Conservation (phyloP, 2,888 invertebrate genomes). For the Helicoverpa assulta region DNA sequence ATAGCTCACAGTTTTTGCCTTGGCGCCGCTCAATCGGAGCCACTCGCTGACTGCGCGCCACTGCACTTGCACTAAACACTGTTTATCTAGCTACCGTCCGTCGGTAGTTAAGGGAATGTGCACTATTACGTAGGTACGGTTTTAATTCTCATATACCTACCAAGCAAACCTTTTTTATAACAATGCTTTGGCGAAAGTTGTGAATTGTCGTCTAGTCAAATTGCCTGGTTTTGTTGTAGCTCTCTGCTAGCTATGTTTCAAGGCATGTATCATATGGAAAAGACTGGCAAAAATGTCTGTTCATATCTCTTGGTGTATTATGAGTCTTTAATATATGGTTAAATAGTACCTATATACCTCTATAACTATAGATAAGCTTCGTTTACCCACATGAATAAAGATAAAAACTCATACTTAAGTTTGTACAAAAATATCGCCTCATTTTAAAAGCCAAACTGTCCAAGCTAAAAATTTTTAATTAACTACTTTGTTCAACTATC, state of each 20-base stretch:
- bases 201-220: too few species aligned
- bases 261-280: too few species aligned
- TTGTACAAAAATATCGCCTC: neutral
- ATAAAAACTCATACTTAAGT: neutral
- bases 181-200: too few species aligned
- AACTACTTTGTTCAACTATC: slow-evolving; percentile 17
- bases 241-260: too few species aligned
- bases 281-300: too few species aligned
- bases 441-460: neutral
- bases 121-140: neutral
- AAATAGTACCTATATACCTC: too few species aligned
- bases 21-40: slow-evolving; percentile 22
- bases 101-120: slow-evolving; percentile 17
- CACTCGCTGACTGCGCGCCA: neutral
- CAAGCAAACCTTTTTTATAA: too few species aligned
- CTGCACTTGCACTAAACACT: slow-evolving; percentile 16
- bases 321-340: too few species aligned
- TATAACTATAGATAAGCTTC: too few species aligned
- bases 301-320: too few species aligned
- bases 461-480: slow-evolving; percentile 26
- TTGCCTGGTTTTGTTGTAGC: too few species aligned
- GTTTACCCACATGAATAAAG: neutral
- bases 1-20: slow-evolving; percentile 19
- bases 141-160: too few species aligned
- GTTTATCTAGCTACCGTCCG: slow-evolving; percentile 26